Evolutionary conservation across 2,113 vertebrate genomes (phyloP).

Genomic region (Mus musculus): GRCm39 chr14:10304001-10304500

Average conservation of each 20-base stretch:
- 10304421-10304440: not conserved
- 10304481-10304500: fast-evolving
- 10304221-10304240: no score
- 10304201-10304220: not conserved
- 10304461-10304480: no score
- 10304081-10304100: not conserved
- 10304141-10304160: fast-evolving
- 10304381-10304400: fast-evolving
- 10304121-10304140: not conserved
- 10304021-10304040: not conserved
- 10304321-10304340: not conserved
- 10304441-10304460: not conserved
- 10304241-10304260: not conserved
- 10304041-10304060: not conserved
- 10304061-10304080: fast-evolving
- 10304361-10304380: no score
- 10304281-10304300: not conserved
- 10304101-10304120: not conserved
- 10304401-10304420: not conserved
- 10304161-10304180: not conserved
- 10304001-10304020: not conserved
- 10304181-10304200: fast-evolving
- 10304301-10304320: no score
- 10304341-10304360: not conserved
- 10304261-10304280: not conserved